Evolutionary conservation across 2,113 vertebrate genomes (phyloP), one percentile per base, ranked within the genome.

Genomic region (Formicarius rufipectus): DNA sequence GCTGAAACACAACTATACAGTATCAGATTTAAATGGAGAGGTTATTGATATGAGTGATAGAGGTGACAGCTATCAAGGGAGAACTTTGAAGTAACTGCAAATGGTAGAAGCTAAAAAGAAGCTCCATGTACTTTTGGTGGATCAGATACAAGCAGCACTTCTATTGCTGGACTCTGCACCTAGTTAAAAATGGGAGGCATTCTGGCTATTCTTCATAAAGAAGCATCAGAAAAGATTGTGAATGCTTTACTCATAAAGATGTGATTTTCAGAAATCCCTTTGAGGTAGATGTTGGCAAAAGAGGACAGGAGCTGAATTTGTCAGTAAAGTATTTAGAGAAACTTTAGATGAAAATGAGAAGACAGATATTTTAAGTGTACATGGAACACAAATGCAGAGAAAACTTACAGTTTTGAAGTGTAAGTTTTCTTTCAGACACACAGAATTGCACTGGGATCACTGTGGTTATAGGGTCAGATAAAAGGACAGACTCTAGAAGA

Each of bases 1-100:
- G 28, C 30, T 4, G 0, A 67, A 73, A 9, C 60, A 62, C 35
- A 59, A 6, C n/a, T 81, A 9, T 12, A 37, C 0, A 3, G 17
- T 72, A 73, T 31, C 40, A 66, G 49, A 76, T 87, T 79, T 79
- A 68, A 90, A 56, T 72, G 23, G 31, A 60, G 22, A 59, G 2
- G 4, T 56, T 87, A 31, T 42, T 81, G n/a, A 49, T 80, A 35
- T 42, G 39, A 30, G 16, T 59, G 39, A 20, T 30, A 84, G 39
- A 63, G 27, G 24, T 71, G n/a, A 76, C 6, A 58, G 19, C 25
- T 77, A 21, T 27, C 44, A 56, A 87, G 82, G 47, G 14, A 84
- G 25, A 37, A 63, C 28, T 87, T 77, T 59, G 33, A 77, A 62
- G 21, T 76, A 81, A 53, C n/a, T 81, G 22, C n/a, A 74, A 89